Evolutionary conservation across 2,797 vertebrate genomes (phyloP).

Genomic region (Lycodopsis pacificus): DNA sequence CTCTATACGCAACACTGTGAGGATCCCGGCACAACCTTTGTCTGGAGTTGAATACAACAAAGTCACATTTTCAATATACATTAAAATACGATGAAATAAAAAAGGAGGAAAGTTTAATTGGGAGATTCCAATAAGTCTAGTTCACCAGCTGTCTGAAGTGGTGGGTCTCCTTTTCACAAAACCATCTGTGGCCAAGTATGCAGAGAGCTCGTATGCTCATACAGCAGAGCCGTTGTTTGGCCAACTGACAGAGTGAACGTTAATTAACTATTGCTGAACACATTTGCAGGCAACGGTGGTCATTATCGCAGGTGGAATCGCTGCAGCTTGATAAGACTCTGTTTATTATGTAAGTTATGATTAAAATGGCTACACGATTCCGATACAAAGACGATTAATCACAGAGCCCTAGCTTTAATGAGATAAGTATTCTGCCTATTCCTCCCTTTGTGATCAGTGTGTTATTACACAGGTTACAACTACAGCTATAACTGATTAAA

Average conservation of each 20-base stretch:
- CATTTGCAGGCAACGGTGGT: not conserved
- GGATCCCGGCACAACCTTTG: slow-evolving; percentile 2
- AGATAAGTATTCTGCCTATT: not conserved
- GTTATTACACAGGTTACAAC: not conserved
- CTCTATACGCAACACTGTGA: not conserved
- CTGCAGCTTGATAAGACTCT: not conserved
- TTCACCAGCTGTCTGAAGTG: not conserved
- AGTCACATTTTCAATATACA: slow-evolving; percentile 2
- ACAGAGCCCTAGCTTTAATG: not conserved
- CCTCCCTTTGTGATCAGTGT: not conserved
- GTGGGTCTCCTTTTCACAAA: not conserved
- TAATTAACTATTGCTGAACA: not conserved
- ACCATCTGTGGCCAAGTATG: not conserved
- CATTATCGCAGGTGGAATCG: not conserved
- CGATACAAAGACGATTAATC: not conserved
- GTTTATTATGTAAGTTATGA: not conserved
- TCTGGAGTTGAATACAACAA: not conserved
- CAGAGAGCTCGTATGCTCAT: not conserved
- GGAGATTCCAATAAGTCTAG: not conserved
- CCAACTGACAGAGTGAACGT: not conserved
- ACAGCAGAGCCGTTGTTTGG: not conserved
- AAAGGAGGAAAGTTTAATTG: not conserved
- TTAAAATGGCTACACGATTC: not conserved
- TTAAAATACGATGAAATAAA: not conserved
- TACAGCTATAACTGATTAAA: not conserved